phyloP scores from a whole-genome alignment of 2,797 vertebrate genomes.

The Xerus rutilus region DNA sequence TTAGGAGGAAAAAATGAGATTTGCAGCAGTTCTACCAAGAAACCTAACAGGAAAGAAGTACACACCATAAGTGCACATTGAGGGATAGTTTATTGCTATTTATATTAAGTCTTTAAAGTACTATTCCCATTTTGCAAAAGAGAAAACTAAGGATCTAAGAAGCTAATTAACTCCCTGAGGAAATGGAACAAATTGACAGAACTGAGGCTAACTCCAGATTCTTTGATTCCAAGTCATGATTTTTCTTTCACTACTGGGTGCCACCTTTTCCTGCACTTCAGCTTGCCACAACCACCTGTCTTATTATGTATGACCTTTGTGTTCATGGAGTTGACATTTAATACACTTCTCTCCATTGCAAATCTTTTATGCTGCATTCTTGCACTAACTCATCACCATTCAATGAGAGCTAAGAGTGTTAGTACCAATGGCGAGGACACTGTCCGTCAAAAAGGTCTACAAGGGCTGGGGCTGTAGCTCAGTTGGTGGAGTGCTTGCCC shows the following conservation, averaged over 20 bases:
- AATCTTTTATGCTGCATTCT: neutral
- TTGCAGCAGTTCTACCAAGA: neutral
- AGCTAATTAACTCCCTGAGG: neutral
- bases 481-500: too few species aligned
- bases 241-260: neutral
- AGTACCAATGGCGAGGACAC: neutral
- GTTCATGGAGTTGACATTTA: neutral
- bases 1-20: conserved; percentile 10
- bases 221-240: neutral
- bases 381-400: conserved; percentile 14
- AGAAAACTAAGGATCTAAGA: conserved; percentile 6
- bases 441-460: neutral
- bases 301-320: neutral
- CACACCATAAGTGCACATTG: neutral
- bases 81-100: neutral
- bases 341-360: neutral
- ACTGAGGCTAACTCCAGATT: neutral
- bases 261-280: neutral
- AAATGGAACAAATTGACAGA: neutral
- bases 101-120: neutral
- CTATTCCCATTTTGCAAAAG: conserved; percentile 37
- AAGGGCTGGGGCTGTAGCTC: too few species aligned
- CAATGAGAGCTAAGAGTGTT: neutral
- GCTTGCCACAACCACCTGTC: neutral
- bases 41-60: neutral